phyloP scores from a whole-genome alignment of 2,113 vertebrate species.

The Myotis yumanensis region DNA sequence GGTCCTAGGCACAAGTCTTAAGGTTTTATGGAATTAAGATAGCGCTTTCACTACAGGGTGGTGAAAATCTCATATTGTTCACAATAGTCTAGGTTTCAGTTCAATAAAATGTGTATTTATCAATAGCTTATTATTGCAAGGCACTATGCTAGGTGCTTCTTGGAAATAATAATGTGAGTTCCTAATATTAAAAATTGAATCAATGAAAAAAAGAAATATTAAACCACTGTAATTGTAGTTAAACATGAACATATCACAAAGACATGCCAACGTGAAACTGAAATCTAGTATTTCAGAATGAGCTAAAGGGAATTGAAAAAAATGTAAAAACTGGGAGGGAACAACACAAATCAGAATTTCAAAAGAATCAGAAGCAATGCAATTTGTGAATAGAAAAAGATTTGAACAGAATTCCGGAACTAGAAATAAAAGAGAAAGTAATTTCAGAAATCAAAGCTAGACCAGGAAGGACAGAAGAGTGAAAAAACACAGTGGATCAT shows the following conservation, averaged over 20 bases:
- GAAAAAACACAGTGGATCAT: not conserved
- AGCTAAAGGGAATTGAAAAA: not conserved
- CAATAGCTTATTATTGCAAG: not conserved
- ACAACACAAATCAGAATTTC: not conserved
- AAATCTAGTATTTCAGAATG: not conserved
- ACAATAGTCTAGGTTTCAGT: not conserved
- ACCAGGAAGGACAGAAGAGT: not conserved
- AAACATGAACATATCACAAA: not conserved
- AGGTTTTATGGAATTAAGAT: not conserved
- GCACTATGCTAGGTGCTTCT: not conserved
- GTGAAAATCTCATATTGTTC: not conserved
- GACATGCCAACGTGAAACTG: not conserved
- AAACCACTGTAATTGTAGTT: not conserved
- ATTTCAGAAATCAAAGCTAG: conserved; percentile 10
- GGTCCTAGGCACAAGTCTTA: not conserved
- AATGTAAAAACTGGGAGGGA: not conserved
- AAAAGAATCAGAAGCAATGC: not conserved
- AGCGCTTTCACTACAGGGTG: not conserved
- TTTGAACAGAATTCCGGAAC: not conserved
- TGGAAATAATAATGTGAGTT: not conserved
- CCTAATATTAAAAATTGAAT: not conserved
- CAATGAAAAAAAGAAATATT: not conserved
- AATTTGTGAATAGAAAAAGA: not conserved
- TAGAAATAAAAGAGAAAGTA: not conserved
- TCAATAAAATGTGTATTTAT: not conserved